phyloP scores from a whole-genome alignment of 2,797 vertebrate genomes.

The Lycodopsis pacificus region DNA sequence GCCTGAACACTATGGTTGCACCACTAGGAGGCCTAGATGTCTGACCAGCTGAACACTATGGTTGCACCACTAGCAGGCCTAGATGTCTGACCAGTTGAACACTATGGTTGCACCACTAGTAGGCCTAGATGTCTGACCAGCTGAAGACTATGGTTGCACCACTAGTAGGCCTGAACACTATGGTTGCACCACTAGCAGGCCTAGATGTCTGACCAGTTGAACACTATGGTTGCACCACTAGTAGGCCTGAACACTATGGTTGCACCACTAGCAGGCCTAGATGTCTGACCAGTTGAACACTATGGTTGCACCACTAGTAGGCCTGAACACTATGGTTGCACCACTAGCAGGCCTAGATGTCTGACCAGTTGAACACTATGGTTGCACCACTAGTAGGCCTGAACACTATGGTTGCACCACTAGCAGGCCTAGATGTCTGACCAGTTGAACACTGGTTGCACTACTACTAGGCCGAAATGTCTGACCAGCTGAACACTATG shows the following conservation, averaged over 20 bases:
- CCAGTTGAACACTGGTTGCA: background rate
- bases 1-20: background rate
- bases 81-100: background rate
- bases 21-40: background rate
- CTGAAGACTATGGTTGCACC: background rate
- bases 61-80: background rate
- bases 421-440: background rate
- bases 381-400: background rate
- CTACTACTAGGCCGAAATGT: background rate
- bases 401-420: background rate
- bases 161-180: background rate
- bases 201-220: background rate
- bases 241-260: background rate
- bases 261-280: background rate
- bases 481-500: background rate
- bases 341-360: background rate
- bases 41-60: background rate
- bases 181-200: background rate
- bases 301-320: background rate
- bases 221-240: background rate
- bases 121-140: background rate
- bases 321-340: background rate
- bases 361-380: background rate
- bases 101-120: background rate
- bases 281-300: background rate